A percentile compares a stretch with the other conserved stretches of the same genome.
Conservation (phyloP, 2,888 invertebrate species). For the Andrena marginata region DNA sequence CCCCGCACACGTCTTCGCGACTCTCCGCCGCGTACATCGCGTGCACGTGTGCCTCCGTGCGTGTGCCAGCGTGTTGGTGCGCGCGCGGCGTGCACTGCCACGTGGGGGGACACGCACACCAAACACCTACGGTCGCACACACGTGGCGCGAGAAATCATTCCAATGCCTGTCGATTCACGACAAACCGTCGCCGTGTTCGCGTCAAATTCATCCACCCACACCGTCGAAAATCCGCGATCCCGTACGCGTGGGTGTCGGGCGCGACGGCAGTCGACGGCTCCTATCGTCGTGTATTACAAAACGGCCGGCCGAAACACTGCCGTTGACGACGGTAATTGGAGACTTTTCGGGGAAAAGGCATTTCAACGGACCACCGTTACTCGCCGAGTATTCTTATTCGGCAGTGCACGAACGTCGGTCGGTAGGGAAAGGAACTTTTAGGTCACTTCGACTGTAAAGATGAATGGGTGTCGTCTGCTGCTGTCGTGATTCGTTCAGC, state of each 20-base stretch:
- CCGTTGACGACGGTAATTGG: neutral
- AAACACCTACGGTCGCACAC: constrained; percentile 18
- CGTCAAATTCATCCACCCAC: constrained; percentile 42
- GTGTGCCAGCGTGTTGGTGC: neutral
- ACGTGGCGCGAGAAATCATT: constrained; percentile 51
- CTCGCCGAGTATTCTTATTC: too few species aligned
- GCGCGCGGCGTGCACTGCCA: constrained; percentile 25
- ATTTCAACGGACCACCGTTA: neutral
- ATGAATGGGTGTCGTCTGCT: too few species aligned
- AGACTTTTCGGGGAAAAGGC: neutral
- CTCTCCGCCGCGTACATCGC: neutral
- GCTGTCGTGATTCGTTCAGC: too few species aligned
- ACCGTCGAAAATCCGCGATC: constrained; percentile 56
- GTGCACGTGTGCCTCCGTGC: constrained; percentile 5
- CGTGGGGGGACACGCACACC: constrained; percentile 35
- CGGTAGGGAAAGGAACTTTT: too few species aligned
- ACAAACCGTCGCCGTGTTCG: constrained; percentile 10
- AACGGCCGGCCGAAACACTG: constrained; percentile 12
- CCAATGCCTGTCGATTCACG: constrained; percentile 61
- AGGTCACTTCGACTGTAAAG: too few species aligned
- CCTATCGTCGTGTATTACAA: constrained; percentile 59
- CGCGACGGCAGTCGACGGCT: constrained; percentile 48
- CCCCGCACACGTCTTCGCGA: constrained; percentile 38
- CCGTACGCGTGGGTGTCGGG: neutral
- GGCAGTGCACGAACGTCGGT: too few species aligned